Evolutionary conservation across 2,888 invertebrate genomes (phyloP), one percentile per base, ranked within the genome.

Genomic region (Pristionchus arcanus): DNA sequence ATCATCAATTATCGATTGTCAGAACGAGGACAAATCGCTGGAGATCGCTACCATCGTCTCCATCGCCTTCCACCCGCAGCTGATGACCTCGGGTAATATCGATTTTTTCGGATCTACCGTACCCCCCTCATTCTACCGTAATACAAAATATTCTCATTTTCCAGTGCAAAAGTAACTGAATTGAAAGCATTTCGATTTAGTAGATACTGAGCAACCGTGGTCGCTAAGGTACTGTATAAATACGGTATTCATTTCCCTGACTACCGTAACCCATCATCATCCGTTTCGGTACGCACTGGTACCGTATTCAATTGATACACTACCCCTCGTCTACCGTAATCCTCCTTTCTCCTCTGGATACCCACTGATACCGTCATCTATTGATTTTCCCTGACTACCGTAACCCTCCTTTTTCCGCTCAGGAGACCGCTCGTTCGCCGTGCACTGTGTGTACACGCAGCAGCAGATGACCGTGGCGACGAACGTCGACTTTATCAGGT

Each of bases 381-480:
- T 91, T 68, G 90, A 90, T 3, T n/a, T 90, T 93, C 19, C 90
- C 28, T 77, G 42, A 5, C 42, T 81, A 81, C 81, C 42, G 49
- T 81, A 49, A 74, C 37, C 31, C 37, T 1, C 66, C 66, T 28
- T 21, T n/a, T 85, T 87, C 87, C 87, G 3, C 25, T 53, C 71
- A 87, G 89, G 89, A 31, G 93, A 93, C 81, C 89, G 92, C 25
- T 91, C 93, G 15, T 93, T 92, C 86, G 90, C 93, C 53, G 91
- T 93, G 13, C 91, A 93, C 88, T 93, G 93, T 63, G 89, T 93
- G 37, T 93, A 92, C 90, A 90, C 89, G 68, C 92, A 93, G 89
- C 90, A 90, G 63, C 90, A 90, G 28, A 31, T 90, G 74, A 92
- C 91, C 19, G 91, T 92, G 19, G 91, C 87, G 74, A 92, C 91